phyloP scores from a whole-genome alignment of 2,797 vertebrate genomes.

The Sebastes nivosus region DNA sequence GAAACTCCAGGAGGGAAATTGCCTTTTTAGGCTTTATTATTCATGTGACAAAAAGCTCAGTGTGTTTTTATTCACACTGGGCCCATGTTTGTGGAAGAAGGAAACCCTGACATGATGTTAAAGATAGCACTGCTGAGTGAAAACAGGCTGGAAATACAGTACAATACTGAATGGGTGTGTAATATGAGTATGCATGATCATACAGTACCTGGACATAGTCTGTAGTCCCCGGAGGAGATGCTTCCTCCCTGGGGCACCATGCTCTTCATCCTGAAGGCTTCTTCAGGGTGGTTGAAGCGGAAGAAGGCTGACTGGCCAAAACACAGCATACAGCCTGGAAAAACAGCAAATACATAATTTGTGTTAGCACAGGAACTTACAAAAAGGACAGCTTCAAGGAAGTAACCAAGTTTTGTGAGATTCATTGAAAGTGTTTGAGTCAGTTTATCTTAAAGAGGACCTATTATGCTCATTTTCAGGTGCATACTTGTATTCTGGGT shows the following conservation, averaged over 20 bases:
- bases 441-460: too few relatives aligned
- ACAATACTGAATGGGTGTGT: neutral
- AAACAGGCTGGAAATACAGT: slow-evolving; percentile 7
- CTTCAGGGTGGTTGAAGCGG: slow-evolving; percentile 96
- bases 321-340: slow-evolving; percentile 96
- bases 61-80: slow-evolving; percentile 19
- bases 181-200: neutral
- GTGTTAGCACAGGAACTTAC: neutral
- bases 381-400: neutral
- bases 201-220: slow-evolving; percentile 83
- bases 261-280: slow-evolving; percentile 96
- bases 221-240: slow-evolving; percentile 65
- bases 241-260: slow-evolving; percentile 86
- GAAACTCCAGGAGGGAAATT: neutral
- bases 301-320: slow-evolving; percentile 94
- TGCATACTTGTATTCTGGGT: too few relatives aligned
- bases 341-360: neutral
- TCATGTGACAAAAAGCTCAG: slow-evolving; percentile 28
- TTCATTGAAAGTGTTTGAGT: neutral
- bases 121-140: neutral
- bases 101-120: neutral
- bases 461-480: too few relatives aligned
- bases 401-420: neutral
- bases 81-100: neutral
- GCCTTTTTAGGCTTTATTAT: slow-evolving; percentile 3